Evolutionary conservation across 2,797 vertebrate genomes (phyloP), one percentile per base, ranked within the genome.

Genomic region (Scleropages formosus): DNA sequence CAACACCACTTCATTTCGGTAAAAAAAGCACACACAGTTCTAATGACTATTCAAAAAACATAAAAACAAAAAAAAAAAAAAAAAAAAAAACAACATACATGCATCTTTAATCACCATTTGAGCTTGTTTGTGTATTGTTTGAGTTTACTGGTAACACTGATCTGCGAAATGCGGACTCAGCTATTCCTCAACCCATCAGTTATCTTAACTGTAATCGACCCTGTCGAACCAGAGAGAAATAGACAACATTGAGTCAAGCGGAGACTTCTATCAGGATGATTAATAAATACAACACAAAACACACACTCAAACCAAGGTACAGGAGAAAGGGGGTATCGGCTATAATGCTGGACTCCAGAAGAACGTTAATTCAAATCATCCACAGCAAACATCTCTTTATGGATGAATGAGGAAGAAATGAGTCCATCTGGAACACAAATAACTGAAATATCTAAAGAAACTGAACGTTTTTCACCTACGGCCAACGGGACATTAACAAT

Each of bases 221-320:
- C 98, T 99, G 97, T 99, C 96, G 94, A 89, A 98, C 97, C 97
- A 98, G 94, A 99, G 94, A 99, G 93, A 99, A 91, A 98, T 94
- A 96, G 93, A 98, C 94, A 95, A 94, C 93, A 96, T 96, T 94
- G 95, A 95, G 95, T 96, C 94, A 96, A 93, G 89, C 92, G 92
- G 89, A 85, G 91, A 89, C 87, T 90, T 87, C 90, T 89, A 93
- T 90, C 89, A 87, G 68, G 83, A 76, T 53, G 70, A 73, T 65
- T 62, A 80, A 70, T 72, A 24, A 63, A 31, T 62, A 24, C n/a
- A 39, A 66, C 27, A 56, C 44, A 70, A 27, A 60, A 68, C 75
- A 77, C 77, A 76, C 78, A 79, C 74, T 51, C 77, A 75, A 82
- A 77, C 82, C 74, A 60, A 74, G 61, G 78, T 59, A 61, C 56